Conservation (phyloP, 2,797 vertebrate genomes). For the Stomatorhinus walkeri region DNA sequence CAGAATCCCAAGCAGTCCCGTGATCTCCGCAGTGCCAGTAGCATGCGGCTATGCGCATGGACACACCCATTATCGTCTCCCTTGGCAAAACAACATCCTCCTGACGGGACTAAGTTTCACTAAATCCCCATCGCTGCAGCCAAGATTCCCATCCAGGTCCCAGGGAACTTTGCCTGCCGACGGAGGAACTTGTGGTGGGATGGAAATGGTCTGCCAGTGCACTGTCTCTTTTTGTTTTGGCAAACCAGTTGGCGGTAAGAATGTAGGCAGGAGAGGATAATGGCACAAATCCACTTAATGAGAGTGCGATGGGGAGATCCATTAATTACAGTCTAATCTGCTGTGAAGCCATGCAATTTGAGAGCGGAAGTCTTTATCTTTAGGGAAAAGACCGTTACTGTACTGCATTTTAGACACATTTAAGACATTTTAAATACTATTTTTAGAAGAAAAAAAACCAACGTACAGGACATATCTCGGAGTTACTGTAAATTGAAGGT, state of each 20-base stretch:
- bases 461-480: background rate
- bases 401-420: background rate
- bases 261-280: slow-evolving; percentile 3
- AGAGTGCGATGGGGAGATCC: slow-evolving; percentile 19
- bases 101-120: background rate
- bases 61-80: background rate
- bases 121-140: background rate
- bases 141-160: background rate
- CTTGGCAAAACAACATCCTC: background rate
- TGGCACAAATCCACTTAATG: slow-evolving; percentile 16
- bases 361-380: background rate
- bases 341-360: slow-evolving; percentile 19
- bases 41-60: background rate
- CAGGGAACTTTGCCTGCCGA: background rate
- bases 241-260: background rate
- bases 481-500: background rate
- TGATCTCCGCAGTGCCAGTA: background rate
- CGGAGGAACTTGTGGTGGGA: background rate
- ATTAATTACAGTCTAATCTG: slow-evolving; percentile 24
- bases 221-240: background rate
- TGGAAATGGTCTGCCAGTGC: background rate
- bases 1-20: background rate
- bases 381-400: background rate
- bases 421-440: background rate
- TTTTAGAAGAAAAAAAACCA: background rate